Evolutionary conservation across 2,888 invertebrate genomes (phyloP).

Genomic region (Ophion ellenae): DNA sequence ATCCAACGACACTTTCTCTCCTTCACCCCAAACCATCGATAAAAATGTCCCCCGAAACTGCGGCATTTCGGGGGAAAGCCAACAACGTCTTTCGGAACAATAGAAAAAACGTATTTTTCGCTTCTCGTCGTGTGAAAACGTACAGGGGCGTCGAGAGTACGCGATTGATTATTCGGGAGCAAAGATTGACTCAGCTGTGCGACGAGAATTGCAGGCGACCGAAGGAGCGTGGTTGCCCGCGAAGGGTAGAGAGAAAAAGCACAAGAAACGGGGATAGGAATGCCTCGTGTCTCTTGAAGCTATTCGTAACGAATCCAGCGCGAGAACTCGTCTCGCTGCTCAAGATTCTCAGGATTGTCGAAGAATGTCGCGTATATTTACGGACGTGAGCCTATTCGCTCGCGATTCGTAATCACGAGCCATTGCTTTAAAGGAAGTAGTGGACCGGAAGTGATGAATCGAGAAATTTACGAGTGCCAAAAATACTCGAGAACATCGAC

Average conservation of each 20-base stretch:
- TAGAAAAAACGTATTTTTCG: neutral
- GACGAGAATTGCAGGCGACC: neutral
- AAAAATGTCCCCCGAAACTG: neutral
- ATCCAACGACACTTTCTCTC: neutral
- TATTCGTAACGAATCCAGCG: slow-evolving; percentile 12
- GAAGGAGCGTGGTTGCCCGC: neutral
- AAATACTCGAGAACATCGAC: neutral
- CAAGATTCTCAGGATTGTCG: slow-evolving; percentile 31
- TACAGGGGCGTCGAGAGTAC: neutral
- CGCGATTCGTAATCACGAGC: neutral
- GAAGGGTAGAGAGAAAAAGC: slow-evolving; percentile 21
- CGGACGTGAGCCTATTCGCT: neutral
- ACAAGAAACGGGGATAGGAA: slow-evolving; percentile 27
- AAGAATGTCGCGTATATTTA: neutral
- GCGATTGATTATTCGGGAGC: slow-evolving; percentile 13
- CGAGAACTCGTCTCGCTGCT: neutral
- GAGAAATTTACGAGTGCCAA: neutral
- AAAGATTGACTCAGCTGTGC: slow-evolving; percentile 27
- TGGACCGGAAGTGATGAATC: neutral
- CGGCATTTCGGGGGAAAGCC: neutral
- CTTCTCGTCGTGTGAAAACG: neutral
- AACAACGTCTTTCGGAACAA: neutral
- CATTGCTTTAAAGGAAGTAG: neutral
- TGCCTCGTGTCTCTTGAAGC: neutral
- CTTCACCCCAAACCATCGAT: neutral